Percentiles rank a stretch among this genome's conserved stretches.
Evolutionary conservation across 2,797 vertebrate genomes (phyloP).

Genomic region (Alosa sapidissima): DNA sequence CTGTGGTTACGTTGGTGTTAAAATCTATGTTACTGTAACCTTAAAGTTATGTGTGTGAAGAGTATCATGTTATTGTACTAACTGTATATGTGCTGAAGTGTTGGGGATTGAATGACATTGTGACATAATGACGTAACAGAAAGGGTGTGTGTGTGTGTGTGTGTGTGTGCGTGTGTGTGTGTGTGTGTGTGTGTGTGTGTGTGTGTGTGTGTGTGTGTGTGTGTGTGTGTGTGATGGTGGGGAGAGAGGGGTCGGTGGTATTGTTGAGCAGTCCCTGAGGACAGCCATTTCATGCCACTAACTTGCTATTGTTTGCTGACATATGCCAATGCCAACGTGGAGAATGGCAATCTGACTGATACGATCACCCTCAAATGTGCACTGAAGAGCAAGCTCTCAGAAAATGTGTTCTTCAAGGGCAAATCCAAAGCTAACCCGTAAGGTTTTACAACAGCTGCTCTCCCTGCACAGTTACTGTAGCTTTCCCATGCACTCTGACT

Average conservation of each 20-base stretch:
- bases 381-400: not conserved
- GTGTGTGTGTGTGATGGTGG: no score
- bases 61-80: not conserved
- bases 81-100: not conserved
- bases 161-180: not conserved
- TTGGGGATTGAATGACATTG: not conserved
- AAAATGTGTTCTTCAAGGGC: not conserved
- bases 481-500: not conserved
- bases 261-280: constrained; percentile 23
- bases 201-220: not conserved
- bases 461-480: not conserved
- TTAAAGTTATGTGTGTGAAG: not conserved
- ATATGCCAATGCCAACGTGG: constrained; percentile 39
- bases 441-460: constrained; percentile 9
- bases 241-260: not conserved
- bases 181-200: not conserved
- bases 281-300: constrained; percentile 35
- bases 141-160: not conserved
- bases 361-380: constrained; percentile 34
- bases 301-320: constrained; percentile 39
- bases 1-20: no score
- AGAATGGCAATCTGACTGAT: constrained; percentile 35
- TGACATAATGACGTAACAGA: not conserved
- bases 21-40: no score
- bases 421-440: not conserved